Evolutionary conservation across 1,140 invertebrate genomes (phyloP).

Genomic region (Tenebrio molitor): DNA sequence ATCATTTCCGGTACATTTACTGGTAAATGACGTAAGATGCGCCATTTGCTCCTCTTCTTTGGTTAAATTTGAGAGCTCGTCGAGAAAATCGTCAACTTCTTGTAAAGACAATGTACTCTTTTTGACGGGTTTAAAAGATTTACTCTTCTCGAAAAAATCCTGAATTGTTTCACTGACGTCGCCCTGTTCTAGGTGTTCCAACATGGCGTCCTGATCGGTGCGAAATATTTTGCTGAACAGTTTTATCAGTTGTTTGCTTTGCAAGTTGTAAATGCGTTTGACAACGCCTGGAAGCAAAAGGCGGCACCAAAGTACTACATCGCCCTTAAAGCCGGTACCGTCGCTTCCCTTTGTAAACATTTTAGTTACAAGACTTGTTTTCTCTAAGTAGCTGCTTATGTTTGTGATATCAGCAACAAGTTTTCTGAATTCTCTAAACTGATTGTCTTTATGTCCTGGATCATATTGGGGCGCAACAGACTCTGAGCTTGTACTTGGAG

Average conservation of each 20-base stretch:
- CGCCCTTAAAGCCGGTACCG: slow-evolving; percentile 80
- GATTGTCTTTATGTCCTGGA: slow-evolving; percentile 73
- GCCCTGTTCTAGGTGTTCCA: slow-evolving; percentile 88
- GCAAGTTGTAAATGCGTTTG: slow-evolving; percentile 91
- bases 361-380: slow-evolving; percentile 81
- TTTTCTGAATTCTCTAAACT: slow-evolving; percentile 83
- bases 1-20: slow-evolving; percentile 87
- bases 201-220: slow-evolving; percentile 83
- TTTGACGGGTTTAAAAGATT: slow-evolving; percentile 70
- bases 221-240: slow-evolving; percentile 87
- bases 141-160: slow-evolving; percentile 82
- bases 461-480: slow-evolving; percentile 10
- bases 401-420: slow-evolving; percentile 84
- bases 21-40: slow-evolving; percentile 80
- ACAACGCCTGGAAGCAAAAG: slow-evolving; percentile 86
- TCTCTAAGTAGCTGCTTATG: slow-evolving; percentile 84
- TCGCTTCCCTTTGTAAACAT: slow-evolving; percentile 79
- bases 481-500: neutral
- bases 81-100: slow-evolving; percentile 83
- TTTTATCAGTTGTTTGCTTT: slow-evolving; percentile 92
- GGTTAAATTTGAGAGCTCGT: slow-evolving; percentile 80
- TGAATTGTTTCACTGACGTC: slow-evolving; percentile 92
- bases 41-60: slow-evolving; percentile 90
- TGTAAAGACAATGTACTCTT: slow-evolving; percentile 83
- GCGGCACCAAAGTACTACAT: slow-evolving; percentile 86